Evolutionary conservation across 1,140 invertebrate species (phyloP).

Genomic region (Hyles vespertilio): DNA sequence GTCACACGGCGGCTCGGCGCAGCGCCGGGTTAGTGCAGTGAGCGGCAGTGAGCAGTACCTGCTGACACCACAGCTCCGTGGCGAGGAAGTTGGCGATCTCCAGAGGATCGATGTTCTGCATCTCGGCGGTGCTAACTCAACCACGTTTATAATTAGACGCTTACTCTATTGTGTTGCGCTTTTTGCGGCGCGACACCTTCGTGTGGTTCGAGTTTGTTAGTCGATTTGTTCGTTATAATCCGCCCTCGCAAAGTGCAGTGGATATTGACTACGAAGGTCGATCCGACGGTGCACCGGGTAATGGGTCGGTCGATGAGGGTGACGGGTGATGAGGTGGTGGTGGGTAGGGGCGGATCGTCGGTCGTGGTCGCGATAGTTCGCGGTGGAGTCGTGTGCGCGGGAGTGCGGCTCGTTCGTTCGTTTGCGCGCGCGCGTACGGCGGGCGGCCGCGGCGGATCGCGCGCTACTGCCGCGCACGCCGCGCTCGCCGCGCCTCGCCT

Average conservation of each 20-base stretch:
- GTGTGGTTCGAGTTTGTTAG: conserved; percentile 70
- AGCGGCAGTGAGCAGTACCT: conserved; percentile 76
- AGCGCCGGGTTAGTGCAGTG: too few species aligned
- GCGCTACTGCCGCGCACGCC: conserved; percentile 59
- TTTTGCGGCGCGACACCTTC: conserved; percentile 72
- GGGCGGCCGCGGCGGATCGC: conserved; percentile 66
- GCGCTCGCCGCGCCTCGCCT: conserved; percentile 37
- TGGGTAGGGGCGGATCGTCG: conserved; percentile 39
- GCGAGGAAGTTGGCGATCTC: conserved; percentile 88
- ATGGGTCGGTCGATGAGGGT: conserved; percentile 7
- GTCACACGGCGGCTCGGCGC: too few species aligned
- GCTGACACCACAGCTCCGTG: conserved; percentile 85
- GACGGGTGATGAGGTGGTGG: conserved; percentile 14
- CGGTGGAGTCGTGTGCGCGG: conserved; percentile 49
- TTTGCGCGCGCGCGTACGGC: conserved; percentile 62
- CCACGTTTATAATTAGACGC: conserved; percentile 72
- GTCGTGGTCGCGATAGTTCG: conserved; percentile 48
- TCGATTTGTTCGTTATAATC: conserved; percentile 72
- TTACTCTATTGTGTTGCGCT: conserved; percentile 74
- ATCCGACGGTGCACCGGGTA: conserved; percentile 30
- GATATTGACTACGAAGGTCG: conserved; percentile 30
- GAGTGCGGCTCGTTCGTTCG: conserved; percentile 73
- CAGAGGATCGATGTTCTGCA: conserved; percentile 82
- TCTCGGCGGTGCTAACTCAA: conserved; percentile 48
- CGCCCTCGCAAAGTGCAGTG: conserved; percentile 60